A percentile compares a stretch with the other conserved stretches of the same genome.
These are phyloP conservation scores for Linnaemya tessellans DNA, from an alignment of 2,888 invertebrate genomes.

Conservation along the genomic window DNA sequence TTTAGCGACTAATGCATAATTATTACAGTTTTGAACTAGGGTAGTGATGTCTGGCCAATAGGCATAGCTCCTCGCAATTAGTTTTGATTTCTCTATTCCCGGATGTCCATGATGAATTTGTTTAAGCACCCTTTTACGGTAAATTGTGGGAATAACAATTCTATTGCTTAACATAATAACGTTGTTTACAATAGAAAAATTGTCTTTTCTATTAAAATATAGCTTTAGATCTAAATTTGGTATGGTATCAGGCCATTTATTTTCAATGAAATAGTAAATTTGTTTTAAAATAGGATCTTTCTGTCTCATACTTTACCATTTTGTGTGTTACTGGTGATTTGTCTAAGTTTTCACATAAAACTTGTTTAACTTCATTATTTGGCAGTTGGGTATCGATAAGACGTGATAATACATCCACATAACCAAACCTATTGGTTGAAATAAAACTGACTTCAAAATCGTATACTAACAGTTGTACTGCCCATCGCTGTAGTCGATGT, in stretches of 20 bases:
- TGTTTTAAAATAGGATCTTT: slow-evolving; percentile 41
- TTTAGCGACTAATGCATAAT: slow-evolving; percentile 74
- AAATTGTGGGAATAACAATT: slow-evolving; percentile 63
- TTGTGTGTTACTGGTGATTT: slow-evolving; percentile 62
- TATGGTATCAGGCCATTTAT: slow-evolving; percentile 52
- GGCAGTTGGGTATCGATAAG: slow-evolving; percentile 48
- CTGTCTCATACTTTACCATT: slow-evolving; percentile 60
- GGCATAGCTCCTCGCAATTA: slow-evolving; percentile 75
- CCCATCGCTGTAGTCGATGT: slow-evolving; percentile 65
- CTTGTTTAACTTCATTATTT: slow-evolving; percentile 35
- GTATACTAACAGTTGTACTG: slow-evolving; percentile 72
- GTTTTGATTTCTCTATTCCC: slow-evolving; percentile 73
- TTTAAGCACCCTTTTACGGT: slow-evolving; percentile 69
- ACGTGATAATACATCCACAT: slow-evolving; percentile 68
- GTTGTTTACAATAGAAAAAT: slow-evolving; percentile 60
- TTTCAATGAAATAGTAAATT: slow-evolving; percentile 57
- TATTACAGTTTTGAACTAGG: slow-evolving; percentile 73
- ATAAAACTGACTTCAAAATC: slow-evolving; percentile 74
- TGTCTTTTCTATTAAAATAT: slow-evolving; percentile 66
- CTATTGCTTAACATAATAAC: slow-evolving; percentile 65
- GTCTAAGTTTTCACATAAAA: slow-evolving; percentile 20
- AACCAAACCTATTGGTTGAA: slow-evolving; percentile 72
- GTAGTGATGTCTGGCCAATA: slow-evolving; percentile 70
- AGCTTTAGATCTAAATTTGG: slow-evolving; percentile 32
- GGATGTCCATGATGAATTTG: slow-evolving; percentile 74